phyloP scores from a whole-genome alignment of 2,797 vertebrate species.

The Lepidocolaptes lacrymiger region DNA sequence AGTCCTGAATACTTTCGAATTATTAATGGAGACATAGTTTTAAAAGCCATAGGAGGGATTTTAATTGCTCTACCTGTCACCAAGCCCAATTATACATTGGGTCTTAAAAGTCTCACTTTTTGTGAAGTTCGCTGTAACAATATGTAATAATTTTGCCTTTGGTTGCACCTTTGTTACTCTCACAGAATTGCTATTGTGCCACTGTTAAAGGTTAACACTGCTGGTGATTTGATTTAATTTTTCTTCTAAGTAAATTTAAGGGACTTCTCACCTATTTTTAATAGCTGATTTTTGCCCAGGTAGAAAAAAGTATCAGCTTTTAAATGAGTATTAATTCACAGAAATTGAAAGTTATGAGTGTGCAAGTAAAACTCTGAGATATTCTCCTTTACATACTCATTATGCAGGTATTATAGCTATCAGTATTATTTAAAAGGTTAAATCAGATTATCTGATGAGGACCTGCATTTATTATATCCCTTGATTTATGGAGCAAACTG shows the following conservation, averaged over 20 bases:
- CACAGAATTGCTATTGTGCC: neutral
- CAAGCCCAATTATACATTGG: neutral
- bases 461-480: neutral
- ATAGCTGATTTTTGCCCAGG: conserved; percentile 32
- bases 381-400: neutral
- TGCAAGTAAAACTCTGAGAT: neutral
- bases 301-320: neutral
- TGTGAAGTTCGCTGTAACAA: neutral
- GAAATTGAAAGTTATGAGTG: conserved; percentile 34
- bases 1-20: neutral
- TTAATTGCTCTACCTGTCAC: neutral
- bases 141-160: neutral
- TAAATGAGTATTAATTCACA: conserved; percentile 24
- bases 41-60: neutral
- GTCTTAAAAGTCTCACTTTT: neutral
- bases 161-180: neutral
- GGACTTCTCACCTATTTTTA: neutral
- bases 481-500: neutral
- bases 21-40: neutral
- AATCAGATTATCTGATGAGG: neutral
- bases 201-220: neutral
- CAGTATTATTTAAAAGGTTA: neutral
- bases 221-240: neutral
- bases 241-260: neutral
- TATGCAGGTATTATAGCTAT: neutral